Conservation (phyloP, 2,113 vertebrate genomes). For the Chloebia gouldiae region DNA sequence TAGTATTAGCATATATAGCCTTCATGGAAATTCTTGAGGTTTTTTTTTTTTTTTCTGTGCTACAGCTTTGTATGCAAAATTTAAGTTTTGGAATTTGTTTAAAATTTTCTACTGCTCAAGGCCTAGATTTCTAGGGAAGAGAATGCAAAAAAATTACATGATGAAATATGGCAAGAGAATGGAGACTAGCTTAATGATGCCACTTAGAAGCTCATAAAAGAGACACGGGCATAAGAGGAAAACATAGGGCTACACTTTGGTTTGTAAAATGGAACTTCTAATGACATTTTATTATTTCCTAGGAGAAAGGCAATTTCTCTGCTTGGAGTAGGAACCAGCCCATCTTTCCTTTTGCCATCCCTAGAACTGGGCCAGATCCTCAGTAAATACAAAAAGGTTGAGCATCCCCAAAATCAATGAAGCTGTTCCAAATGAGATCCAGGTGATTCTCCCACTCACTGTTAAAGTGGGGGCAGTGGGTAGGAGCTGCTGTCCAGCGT, state of each 20-base stretch:
- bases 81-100: background rate
- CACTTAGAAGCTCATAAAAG: background rate
- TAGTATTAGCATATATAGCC: background rate
- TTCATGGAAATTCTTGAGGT: background rate
- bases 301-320: background rate
- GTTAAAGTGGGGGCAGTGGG: background rate
- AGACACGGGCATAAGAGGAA: background rate
- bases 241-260: accelerated
- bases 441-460: background rate
- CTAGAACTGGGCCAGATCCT: background rate
- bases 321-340: accelerated
- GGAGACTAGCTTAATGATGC: background rate
- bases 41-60: background rate
- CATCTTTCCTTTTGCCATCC: background rate
- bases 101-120: background rate
- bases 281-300: background rate
- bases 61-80: background rate
- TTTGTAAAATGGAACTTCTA: background rate
- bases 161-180: background rate
- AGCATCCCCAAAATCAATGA: background rate
- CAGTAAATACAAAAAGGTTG: background rate
- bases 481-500: background rate
- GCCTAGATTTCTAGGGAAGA: background rate
- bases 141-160: background rate
- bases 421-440: background rate